Evolutionary conservation across 37 sponge, comb jelly and placozoan species (phyloP), one percentile per base, ranked within the genome.

Genomic region (Ianthella basta): DNA sequence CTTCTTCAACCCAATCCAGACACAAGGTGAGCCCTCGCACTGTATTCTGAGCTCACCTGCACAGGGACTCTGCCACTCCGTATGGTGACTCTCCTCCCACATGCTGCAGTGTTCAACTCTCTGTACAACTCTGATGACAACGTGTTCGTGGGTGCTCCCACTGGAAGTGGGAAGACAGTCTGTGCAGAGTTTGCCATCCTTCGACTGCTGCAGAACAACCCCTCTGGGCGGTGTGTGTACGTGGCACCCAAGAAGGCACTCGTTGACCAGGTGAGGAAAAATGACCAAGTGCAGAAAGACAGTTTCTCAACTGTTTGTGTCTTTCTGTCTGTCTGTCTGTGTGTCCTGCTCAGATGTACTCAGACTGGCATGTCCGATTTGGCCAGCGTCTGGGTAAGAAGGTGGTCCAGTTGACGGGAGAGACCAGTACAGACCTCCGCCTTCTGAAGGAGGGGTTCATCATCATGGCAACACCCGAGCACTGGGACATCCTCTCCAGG

Each of bases 111-210:
- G 60, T 99, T 99, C 90, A 99, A 99, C 80, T 33, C 92, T 23
- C 85, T 99, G 50, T 99, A 99, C 92, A 99, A 95, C 77, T 90
- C 94, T 56, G 96, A 99, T 82, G 97, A 99, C 2, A 97, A 97
- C 91, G 94, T 97, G 66, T 95, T 99, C 82, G 87, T 99, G 60
- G 99, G 97, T 40, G 97, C 97, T 18, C 97, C 99, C 12, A 95
- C 94, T 67, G 99, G 99, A 20, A 97, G 97, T 88, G 99, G 99
- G 10, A 99, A 99, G 82, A 99, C 99, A 57, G 87, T 99, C 23
- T 99, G 99, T 88, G 99, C 97, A 39, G 99, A 99, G 88, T 91
- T 99, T 89, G 99, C 97, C 33, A 91, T 99, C 72, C 84, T 97
- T 57, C 77, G 94, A 33, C 79, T 95, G 81, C 89, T 95, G 60